A percentile compares a stretch with the other conserved stretches of the same genome.
Evolutionary conservation across 2,797 vertebrate genomes (phyloP).

Genomic region (Hoplostethus atlanticus): DNA sequence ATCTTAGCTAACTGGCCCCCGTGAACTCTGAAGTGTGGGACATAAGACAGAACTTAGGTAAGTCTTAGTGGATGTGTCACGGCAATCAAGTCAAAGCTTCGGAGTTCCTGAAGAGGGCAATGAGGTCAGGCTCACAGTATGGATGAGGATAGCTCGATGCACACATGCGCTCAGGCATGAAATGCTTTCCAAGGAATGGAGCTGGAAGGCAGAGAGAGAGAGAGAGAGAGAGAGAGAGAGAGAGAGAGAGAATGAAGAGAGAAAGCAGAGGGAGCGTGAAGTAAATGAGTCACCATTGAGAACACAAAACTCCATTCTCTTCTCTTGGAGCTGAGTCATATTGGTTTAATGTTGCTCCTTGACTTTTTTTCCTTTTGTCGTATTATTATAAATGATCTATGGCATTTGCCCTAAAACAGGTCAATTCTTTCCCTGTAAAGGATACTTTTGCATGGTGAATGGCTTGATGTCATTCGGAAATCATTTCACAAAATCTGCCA

Average conservation of each 20-base stretch:
- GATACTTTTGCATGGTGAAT: neutral
- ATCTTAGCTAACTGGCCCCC: neutral
- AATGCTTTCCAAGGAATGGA: constrained; percentile 64
- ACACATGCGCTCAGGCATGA: constrained; percentile 67
- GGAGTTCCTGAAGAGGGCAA: constrained; percentile 32
- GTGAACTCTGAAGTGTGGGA: neutral
- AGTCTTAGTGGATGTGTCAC: constrained; percentile 20
- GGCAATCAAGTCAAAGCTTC: constrained; percentile 16
- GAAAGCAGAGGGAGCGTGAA: constrained; percentile 48
- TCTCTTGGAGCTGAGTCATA: constrained; percentile 64
- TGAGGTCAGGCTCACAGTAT: constrained; percentile 28
- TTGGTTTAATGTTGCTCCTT: constrained; percentile 31
- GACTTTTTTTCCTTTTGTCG: constrained; percentile 21
- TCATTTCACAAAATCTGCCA: neutral
- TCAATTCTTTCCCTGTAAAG: constrained; percentile 5
- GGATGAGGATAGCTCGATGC: constrained; percentile 56
- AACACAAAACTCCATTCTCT: constrained; percentile 58
- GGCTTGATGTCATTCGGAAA: neutral
- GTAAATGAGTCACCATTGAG: constrained; percentile 64
- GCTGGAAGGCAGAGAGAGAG: neutral
- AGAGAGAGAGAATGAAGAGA: constrained; percentile 35
- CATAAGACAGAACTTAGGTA: constrained; percentile 17
- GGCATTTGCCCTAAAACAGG: constrained; percentile 18
- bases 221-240: neutral
- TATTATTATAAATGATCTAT: constrained; percentile 9